A percentile compares a stretch with the other conserved stretches of the same genome.
Conservation (phyloP, 2,797 vertebrate species). For the Enteromius fasciolatus region DNA sequence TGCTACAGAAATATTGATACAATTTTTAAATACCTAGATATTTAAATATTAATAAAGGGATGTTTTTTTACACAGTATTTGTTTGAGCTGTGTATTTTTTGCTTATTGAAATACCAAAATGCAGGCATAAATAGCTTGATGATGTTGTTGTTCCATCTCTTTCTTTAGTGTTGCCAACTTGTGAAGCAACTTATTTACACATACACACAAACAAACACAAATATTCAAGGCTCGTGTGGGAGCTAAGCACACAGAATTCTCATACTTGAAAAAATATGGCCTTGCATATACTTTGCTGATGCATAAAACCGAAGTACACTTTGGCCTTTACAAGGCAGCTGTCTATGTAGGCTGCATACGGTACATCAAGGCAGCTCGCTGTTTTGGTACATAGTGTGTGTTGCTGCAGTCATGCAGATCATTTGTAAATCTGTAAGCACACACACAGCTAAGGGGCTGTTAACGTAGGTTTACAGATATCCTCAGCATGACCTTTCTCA, state of each 20-base stretch:
- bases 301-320: background rate
- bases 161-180: background rate
- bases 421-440: slow-evolving; percentile 23
- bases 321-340: background rate
- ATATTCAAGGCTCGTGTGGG: background rate
- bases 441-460: slow-evolving; percentile 3
- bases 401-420: slow-evolving; percentile 20
- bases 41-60: no score
- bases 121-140: background rate
- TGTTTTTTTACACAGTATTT: no score
- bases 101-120: background rate
- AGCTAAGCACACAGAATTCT: background rate
- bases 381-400: slow-evolving; percentile 2
- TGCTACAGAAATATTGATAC: background rate
- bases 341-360: background rate
- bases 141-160: background rate
- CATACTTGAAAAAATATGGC: background rate
- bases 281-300: background rate
- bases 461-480: slow-evolving; percentile 15
- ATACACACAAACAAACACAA: background rate
- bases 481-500: slow-evolving; percentile 28
- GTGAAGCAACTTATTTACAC: background rate
- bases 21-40: no score
- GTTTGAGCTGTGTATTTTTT: background rate
- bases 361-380: background rate